Base-by-base conservation (phyloP, 2,888 invertebrate species). In the Tetanocera ferruginea region DNA sequence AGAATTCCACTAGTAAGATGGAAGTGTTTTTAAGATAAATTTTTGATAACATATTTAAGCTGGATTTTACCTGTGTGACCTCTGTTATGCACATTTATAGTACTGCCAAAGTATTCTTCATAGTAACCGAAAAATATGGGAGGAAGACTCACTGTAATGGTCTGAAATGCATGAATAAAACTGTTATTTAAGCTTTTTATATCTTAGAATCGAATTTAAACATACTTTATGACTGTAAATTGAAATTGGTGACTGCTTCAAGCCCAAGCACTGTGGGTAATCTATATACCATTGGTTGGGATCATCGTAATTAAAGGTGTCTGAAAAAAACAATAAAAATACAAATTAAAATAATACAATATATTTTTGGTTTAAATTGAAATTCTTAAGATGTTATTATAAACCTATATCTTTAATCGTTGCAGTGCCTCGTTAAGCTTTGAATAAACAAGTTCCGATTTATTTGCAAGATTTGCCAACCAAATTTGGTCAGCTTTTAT, bases 51-150 rank as follows among this genome's bases (percentile, higher is more conserved):
- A 52, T 23, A 11, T 1, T 2, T 43, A 8, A 23, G 43, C 43
- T 75, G 31, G 51, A 25, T 43, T 55, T 81, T 82, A 86, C 86
- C 82, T 84, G 94, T 93, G 86, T 94, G 93, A n/a, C 94, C 94
- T 84, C 93, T 94, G 83, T 95, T 95, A 51, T 90, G 91, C 62
- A 93, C 87, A 17, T 90, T 90, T 6, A 94, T 86, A 0, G 93
- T 92, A 8, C 91, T 91, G 0, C 92, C 92, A 25, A 94, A 89
- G 9, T 81, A 81, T 85, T 93, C 92, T 83, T 93, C 93, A 87
- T 94, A 95, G 2, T 93, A 92, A 62, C 93, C 91, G 85, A 93
- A 92, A 84, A 93, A 89, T 5, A 94, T 92, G 0, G 94, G 93
- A 74, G 94, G 82, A 28, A 86, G 31, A 0, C 78, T 74, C 43